Conservation (phyloP, 2,797 vertebrate genomes). For the Oryzias dopingdopingensis region DNA sequence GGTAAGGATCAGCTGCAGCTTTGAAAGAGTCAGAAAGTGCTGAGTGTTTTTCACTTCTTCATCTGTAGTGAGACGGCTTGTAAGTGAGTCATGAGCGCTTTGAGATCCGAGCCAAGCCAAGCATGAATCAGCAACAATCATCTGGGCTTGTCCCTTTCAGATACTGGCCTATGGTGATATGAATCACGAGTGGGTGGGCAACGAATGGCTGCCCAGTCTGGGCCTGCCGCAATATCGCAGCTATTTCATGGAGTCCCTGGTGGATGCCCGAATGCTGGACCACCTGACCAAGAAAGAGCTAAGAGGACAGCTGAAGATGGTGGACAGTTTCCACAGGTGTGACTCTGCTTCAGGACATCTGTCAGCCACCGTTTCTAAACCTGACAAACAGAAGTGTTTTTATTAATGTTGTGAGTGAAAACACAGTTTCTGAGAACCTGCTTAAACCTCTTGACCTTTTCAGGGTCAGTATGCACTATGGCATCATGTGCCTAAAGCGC, state of each 20-base stretch:
- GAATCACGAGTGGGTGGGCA: slow-evolving; percentile 95
- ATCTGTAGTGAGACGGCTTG: slow-evolving; percentile 8
- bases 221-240: slow-evolving; percentile 91
- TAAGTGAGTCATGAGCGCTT: slow-evolving; percentile 40
- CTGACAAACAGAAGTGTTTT: not conserved
- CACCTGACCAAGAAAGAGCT: slow-evolving; percentile 95
- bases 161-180: slow-evolving; percentile 93
- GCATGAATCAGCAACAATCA: slow-evolving; percentile 46
- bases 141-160: slow-evolving; percentile 61
- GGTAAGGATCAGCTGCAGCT: slow-evolving; percentile 70
- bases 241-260: slow-evolving; percentile 95
- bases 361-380: not conserved
- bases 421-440: slow-evolving; percentile 39
- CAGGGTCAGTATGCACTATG: slow-evolving; percentile 93
- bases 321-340: slow-evolving; percentile 95
- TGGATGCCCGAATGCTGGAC: slow-evolving; percentile 92
- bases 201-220: slow-evolving; percentile 92
- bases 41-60: slow-evolving; percentile 12
- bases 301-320: slow-evolving; percentile 93
- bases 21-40: slow-evolving; percentile 1
- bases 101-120: slow-evolving; percentile 18
- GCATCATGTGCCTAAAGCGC: slow-evolving; percentile 94
- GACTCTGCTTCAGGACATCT: not conserved
- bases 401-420: slow-evolving; percentile 8
- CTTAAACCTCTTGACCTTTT: slow-evolving; percentile 33